Base-by-base conservation (phyloP, 1,140 invertebrate genomes). In the Ips typographus region DNA sequence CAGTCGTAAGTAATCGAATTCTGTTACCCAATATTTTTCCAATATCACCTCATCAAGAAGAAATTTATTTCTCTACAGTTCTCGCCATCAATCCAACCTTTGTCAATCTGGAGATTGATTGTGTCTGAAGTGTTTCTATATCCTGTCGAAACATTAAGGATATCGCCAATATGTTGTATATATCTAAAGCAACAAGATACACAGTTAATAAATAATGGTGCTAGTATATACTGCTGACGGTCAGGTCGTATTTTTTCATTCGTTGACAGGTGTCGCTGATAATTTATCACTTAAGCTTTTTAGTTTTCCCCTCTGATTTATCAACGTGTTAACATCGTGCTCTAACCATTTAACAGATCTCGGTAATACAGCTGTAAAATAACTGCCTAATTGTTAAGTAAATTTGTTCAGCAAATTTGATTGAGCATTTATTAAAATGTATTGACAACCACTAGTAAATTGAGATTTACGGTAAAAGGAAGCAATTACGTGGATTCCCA, bases 381-480 rank as follows among this genome's bases (percentile, higher is more conserved):
- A 22, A 22, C 22, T 22, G 22, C 22, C 22, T 22, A 22, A 22
- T 22, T 22, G 22, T 22, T 49, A 49, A 6, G 22, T 49, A 49
- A 49, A 49, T 49, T 6, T 49, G 22, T 49, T 49, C 44, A 49
- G 44, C 44, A 49, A 49, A 49, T 49, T 49, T 49, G 22, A 49
- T 22, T 2, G 3, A 49, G 44, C 44, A 22, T 49, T 49, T 49
- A 49, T 49, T 49, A 49, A 49, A 22, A 22, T 22, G 22, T 22
- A 22, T 22, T 22, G 22, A 22, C 22, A 22, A 22, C 22, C 22
- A 22, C 22, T 22, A 22, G 22, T 22, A 22, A 22, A 22, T 22
- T 22, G 22, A 22, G 22, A 22, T 22, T 22, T 22, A 22, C 22
- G 22, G 22, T 22, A 22, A 22, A 22, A 22, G 22, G 22, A 22